Conservation (phyloP, 2,888 invertebrate genomes). For the Stenchaetothrips biformis region DNA sequence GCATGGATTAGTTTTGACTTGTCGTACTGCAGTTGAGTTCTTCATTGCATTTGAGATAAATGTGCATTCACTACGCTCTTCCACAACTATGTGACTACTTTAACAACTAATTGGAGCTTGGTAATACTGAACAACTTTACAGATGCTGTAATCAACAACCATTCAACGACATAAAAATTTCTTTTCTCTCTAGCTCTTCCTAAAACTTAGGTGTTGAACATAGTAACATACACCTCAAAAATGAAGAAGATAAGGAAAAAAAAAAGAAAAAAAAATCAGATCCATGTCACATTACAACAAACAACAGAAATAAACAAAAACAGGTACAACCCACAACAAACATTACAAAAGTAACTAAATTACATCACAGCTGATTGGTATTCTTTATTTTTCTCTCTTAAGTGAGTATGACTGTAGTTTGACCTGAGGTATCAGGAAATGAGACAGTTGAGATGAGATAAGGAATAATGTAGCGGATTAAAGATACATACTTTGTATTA, state of each 20-base stretch:
- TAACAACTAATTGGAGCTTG: too few relatives aligned
- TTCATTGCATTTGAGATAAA: too few relatives aligned
- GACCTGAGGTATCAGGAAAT: neutral
- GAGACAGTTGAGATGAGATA: neutral
- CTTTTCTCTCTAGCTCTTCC: too few relatives aligned
- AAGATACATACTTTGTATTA: neutral
- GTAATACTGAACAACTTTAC: too few relatives aligned
- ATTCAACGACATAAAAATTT: too few relatives aligned
- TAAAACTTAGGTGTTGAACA: too few relatives aligned
- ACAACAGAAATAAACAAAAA: constrained; percentile 13
- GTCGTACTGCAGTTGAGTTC: too few relatives aligned
- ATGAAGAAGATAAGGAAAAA: neutral
- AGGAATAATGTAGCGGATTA: neutral
- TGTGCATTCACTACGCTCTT: too few relatives aligned
- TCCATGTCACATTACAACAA: neutral
- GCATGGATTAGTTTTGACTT: too few relatives aligned
- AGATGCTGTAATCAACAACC: too few relatives aligned
- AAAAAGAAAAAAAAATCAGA: neutral
- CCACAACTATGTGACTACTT: too few relatives aligned
- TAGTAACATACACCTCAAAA: neutral
- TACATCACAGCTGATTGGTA: constrained; percentile 22
- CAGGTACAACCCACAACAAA: constrained; percentile 6
- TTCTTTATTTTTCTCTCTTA: neutral
- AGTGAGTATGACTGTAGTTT: neutral
- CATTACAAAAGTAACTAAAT: constrained; percentile 14